Conservation (phyloP, 2,797 vertebrate species). For the Natrix natrix region DNA sequence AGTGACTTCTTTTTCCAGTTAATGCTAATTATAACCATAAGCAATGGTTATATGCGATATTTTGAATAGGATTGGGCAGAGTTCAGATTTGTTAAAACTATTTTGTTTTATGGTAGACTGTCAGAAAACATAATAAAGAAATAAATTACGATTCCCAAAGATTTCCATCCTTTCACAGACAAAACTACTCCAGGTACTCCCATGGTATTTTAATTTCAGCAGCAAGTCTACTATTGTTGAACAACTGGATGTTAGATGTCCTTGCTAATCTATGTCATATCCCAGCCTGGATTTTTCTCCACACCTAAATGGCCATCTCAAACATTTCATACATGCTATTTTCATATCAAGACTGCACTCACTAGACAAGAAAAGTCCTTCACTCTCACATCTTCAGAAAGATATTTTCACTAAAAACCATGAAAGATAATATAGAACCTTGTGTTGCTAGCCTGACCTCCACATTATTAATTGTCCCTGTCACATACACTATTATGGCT, state of each 20-base stretch:
- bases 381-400: not conserved
- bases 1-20: not conserved
- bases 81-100: not conserved
- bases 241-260: not conserved
- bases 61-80: not conserved
- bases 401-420: not conserved
- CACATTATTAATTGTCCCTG: not conserved
- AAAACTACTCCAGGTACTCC: not conserved
- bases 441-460: not conserved
- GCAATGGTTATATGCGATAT: not conserved
- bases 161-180: not conserved
- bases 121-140: not conserved
- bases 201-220: not conserved
- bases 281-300: not conserved
- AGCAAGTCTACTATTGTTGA: not conserved
- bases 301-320: not conserved
- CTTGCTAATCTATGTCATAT: not conserved
- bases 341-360: not conserved
- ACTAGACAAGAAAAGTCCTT: not conserved
- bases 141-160: not conserved
- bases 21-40: not conserved
- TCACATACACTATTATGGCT: not conserved
- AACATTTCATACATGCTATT: not conserved
- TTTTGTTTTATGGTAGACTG: not conserved
- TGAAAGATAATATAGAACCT: not conserved